A percentile compares a stretch with the other conserved stretches of the same genome.
phyloP scores from a whole-genome alignment of 2,113 vertebrate species.

The Channa argus region DNA sequence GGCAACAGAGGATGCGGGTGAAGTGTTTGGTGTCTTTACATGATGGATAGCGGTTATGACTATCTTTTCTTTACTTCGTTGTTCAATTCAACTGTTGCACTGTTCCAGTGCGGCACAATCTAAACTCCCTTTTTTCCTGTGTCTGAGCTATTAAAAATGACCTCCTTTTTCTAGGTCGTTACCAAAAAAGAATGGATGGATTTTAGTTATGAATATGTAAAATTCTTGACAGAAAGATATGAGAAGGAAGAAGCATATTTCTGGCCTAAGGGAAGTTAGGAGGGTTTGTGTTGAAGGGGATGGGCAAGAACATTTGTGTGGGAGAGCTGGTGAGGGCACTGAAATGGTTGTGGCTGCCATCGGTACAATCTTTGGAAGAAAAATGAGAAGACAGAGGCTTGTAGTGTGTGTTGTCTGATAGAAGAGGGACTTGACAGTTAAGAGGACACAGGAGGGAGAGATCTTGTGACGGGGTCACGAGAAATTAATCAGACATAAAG shows the following conservation, averaged over 20 bases:
- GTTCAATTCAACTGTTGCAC: constrained; percentile 53
- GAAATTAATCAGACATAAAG: constrained; percentile 82
- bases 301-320: constrained; percentile 8
- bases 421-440: constrained; percentile 64
- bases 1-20: constrained; percentile 42
- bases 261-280: constrained; percentile 55
- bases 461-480: constrained; percentile 83
- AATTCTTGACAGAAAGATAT: constrained; percentile 71
- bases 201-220: constrained; percentile 79
- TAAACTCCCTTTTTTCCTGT: constrained; percentile 34
- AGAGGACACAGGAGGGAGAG: constrained; percentile 55
- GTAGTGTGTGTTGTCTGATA: constrained; percentile 72
- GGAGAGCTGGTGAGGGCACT: constrained; percentile 51
- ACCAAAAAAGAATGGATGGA: constrained; percentile 77
- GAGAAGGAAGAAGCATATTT: constrained; percentile 69
- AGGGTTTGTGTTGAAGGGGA: constrained; percentile 44
- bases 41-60: not conserved
- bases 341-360: constrained; percentile 52
- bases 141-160: constrained; percentile 79
- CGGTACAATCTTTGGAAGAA: constrained; percentile 42
- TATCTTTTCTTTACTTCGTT: not conserved
- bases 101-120: constrained; percentile 55
- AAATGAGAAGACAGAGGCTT: constrained; percentile 63
- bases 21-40: constrained; percentile 24
- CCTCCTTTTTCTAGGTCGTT: constrained; percentile 82